Evolutionary conservation across 1,140 invertebrate species (phyloP), one percentile per base, ranked within the genome.

Genomic region (Coboldia fuscipes): DNA sequence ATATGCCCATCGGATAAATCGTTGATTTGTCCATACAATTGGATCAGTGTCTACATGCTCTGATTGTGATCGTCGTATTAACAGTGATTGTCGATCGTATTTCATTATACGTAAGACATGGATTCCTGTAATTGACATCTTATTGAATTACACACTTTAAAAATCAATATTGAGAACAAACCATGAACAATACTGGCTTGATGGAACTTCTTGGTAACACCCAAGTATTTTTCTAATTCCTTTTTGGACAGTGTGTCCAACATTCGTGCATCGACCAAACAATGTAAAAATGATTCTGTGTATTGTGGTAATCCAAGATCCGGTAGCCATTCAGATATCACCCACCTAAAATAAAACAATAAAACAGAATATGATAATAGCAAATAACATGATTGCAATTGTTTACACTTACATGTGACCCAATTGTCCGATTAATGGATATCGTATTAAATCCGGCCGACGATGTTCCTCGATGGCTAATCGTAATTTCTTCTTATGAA

Each of bases 11-110:
- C 80, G 71, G 38, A 92, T 79, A 48, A 92, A 85, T 47, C 85
- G 70, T 45, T 88, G 76, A 62, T 90, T 92, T 38, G 85, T 92
- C 88, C 88, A 94, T 15, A 93, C 85, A 34, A 94, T 60, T 24
- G 85, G 84, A 64, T 94, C 85, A 14, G 74, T 74, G 48, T 89
- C 80, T 26, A 79, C 70, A 43, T 72, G 74, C 49, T 90, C 84
- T 49, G 81, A 85, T 47, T 86, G 79, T 48, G 82, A 72, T 42
- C 86, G 66, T 42, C 86, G 64, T 37, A 92, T 76, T 15, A 80
- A 76, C 35, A 93, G 60, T 27, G 82, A 77, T 81, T 92, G 52
- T 57, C 83, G 68, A 60, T 94, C 86, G 48, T 89, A 94, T 48
- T 84, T 84, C 53, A 92, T 71, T 59, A 89, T 81, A 37, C 84